A percentile compares a stretch with the other conserved stretches of the same genome.
phyloP scores from a whole-genome alignment of 2,888 invertebrate genomes.

The Drosophila nigritarsus region DNA sequence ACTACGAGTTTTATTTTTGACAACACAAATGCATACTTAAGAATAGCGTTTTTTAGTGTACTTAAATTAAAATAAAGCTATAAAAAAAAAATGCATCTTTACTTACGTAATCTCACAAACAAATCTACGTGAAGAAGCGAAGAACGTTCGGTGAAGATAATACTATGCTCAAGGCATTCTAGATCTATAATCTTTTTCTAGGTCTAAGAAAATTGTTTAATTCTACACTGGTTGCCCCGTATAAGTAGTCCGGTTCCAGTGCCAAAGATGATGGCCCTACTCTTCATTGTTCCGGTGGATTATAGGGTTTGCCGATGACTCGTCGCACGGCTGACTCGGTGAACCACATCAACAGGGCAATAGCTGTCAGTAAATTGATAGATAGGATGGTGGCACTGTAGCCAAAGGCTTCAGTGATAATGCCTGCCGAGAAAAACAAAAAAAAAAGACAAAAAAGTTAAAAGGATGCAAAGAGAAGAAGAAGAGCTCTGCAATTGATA shows the following conservation, averaged over 20 bases:
- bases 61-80: background rate
- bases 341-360: constrained; percentile 77
- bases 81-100: background rate
- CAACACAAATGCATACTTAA: background rate
- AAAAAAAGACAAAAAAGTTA: background rate
- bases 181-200: background rate
- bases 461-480: background rate
- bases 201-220: background rate
- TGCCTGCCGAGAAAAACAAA: constrained; percentile 51
- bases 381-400: constrained; percentile 79
- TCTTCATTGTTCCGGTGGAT: constrained; percentile 37
- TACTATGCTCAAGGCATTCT: constrained; percentile 30
- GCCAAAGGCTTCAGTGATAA: constrained; percentile 75
- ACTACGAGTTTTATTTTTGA: background rate
- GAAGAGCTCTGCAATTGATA: background rate
- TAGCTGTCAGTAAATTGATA: constrained; percentile 73
- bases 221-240: constrained; percentile 1
- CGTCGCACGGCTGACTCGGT: constrained; percentile 73
- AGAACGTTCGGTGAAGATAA: constrained; percentile 24
- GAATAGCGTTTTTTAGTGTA: background rate
- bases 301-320: constrained; percentile 55
- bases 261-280: background rate
- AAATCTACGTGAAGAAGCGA: background rate
- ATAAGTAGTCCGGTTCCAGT: background rate
- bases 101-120: too few species aligned